Percentiles rank a stretch among this genome's conserved stretches.
Evolutionary conservation across 2,888 invertebrate genomes (phyloP).

Genomic region (Pharmacophagus antenor): DNA sequence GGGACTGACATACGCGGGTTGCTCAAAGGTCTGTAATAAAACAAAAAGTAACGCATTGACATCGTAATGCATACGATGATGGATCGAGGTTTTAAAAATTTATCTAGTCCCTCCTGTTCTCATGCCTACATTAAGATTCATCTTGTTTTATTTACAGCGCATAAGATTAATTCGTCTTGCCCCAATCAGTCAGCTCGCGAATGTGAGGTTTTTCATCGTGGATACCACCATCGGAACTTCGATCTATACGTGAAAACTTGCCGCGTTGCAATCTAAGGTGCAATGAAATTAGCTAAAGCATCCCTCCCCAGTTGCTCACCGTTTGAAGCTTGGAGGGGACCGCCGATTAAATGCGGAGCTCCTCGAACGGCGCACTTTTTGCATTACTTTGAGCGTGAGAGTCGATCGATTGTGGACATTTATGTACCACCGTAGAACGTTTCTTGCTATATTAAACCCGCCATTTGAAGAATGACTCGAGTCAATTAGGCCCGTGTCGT

Average conservation of each 20-base stretch:
- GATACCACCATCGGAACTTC: constrained; percentile 42
- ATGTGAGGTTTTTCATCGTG: constrained; percentile 40
- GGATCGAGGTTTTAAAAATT: constrained; percentile 17
- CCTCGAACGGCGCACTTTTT: constrained; percentile 24
- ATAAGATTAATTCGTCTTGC: constrained; percentile 53
- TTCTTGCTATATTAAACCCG: constrained; percentile 23
- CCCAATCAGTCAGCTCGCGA: constrained; percentile 46
- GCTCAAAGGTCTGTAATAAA: not conserved
- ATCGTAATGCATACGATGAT: constrained; percentile 13
- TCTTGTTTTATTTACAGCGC: not conserved
- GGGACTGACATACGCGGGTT: not conserved
- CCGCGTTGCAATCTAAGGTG: constrained; percentile 43
- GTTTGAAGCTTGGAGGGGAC: constrained; percentile 20
- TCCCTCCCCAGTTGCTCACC: constrained; percentile 31
- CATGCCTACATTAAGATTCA: not conserved
- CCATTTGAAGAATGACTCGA: constrained; percentile 17
- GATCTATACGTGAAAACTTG: constrained; percentile 45
- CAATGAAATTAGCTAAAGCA: constrained; percentile 46
- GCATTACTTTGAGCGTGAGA: constrained; percentile 18
- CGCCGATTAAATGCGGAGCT: constrained; percentile 4
- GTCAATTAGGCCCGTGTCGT: constrained; percentile 8
- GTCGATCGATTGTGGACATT: constrained; percentile 7
- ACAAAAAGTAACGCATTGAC: not conserved
- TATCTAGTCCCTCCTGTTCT: constrained; percentile 1
- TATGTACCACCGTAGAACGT: constrained; percentile 1